Conservation (phyloP, 2,797 vertebrate species). For the Pterois miles region DNA sequence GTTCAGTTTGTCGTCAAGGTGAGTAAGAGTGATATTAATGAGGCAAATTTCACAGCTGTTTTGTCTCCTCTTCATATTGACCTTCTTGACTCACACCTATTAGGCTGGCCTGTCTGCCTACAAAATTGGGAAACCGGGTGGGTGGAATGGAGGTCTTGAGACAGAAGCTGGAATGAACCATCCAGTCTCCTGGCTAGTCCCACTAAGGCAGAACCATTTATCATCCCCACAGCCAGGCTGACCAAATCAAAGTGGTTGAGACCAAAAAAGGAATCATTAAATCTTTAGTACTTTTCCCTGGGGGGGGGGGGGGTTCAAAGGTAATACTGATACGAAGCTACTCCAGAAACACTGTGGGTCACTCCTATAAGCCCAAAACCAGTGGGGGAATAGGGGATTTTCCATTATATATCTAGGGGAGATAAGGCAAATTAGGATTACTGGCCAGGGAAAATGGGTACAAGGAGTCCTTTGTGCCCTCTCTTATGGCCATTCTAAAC, state of each 20-base stretch:
- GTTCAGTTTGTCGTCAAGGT: conserved; percentile 45
- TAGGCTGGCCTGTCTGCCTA: conserved; percentile 45
- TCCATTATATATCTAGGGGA: background rate
- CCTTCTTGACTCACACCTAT: conserved; percentile 70
- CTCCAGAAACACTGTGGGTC: conserved; percentile 50
- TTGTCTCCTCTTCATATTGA: conserved; percentile 52
- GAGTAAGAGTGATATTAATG: conserved; percentile 61
- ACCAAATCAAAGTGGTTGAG: conserved; percentile 73
- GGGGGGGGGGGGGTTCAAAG: conserved; percentile 39
- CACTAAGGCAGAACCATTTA: conserved; percentile 78
- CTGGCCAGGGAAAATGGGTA: background rate
- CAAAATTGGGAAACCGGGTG: conserved; percentile 17
- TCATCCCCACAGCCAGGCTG: conserved; percentile 73
- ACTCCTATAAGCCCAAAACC: conserved; percentile 23
- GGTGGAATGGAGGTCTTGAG: conserved; percentile 28
- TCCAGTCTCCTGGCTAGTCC: conserved; percentile 63
- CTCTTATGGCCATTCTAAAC: background rate
- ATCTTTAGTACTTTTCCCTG: conserved; percentile 76
- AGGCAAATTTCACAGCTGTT: conserved; percentile 64
- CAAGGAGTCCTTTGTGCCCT: background rate
- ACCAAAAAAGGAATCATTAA: conserved; percentile 84
- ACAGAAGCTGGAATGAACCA: conserved; percentile 60
- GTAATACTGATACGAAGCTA: conserved; percentile 60
- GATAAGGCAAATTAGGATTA: background rate
- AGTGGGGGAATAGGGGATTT: conserved; percentile 1